Evolutionary conservation across 2,797 vertebrate species (phyloP).

Genomic region (Emydoidea blandingii): DNA sequence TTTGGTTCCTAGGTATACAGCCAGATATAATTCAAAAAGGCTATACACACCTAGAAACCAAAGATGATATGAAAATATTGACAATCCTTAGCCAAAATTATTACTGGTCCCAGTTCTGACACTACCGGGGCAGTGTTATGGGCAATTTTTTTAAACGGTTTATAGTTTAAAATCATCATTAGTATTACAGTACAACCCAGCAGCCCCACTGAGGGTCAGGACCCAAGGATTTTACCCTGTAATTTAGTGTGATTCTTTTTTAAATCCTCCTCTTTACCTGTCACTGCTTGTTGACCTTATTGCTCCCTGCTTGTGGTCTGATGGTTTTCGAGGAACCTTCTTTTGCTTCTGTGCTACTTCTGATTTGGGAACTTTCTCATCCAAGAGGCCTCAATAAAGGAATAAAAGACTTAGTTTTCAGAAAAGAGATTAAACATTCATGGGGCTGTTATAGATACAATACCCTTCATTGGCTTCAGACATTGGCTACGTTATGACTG

Average conservation of each 20-base stretch:
- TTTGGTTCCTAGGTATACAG: not conserved
- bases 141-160: not conserved
- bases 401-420: constrained; percentile 45
- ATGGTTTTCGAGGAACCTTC: constrained; percentile 86
- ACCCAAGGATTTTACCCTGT: not conserved
- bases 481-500: not conserved
- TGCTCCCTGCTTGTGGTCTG: constrained; percentile 84
- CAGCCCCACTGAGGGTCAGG: not conserved
- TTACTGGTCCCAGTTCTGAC: not conserved
- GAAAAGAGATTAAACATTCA: constrained; percentile 10
- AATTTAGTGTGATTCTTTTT: not conserved
- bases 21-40: not conserved
- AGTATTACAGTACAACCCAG: not conserved
- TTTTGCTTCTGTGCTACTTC: constrained; percentile 89
- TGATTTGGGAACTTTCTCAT: constrained; percentile 86
- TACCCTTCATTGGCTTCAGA: not conserved
- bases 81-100: not conserved
- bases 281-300: constrained; percentile 91
- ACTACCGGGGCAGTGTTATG: not conserved
- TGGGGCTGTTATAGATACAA: not conserved
- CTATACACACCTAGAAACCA: not conserved
- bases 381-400: constrained; percentile 87
- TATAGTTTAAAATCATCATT: not conserved
- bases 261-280: constrained; percentile 83
- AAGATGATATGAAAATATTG: not conserved